phyloP scores from a whole-genome alignment of 2,888 invertebrate species.

The Plusia festucae region DNA sequence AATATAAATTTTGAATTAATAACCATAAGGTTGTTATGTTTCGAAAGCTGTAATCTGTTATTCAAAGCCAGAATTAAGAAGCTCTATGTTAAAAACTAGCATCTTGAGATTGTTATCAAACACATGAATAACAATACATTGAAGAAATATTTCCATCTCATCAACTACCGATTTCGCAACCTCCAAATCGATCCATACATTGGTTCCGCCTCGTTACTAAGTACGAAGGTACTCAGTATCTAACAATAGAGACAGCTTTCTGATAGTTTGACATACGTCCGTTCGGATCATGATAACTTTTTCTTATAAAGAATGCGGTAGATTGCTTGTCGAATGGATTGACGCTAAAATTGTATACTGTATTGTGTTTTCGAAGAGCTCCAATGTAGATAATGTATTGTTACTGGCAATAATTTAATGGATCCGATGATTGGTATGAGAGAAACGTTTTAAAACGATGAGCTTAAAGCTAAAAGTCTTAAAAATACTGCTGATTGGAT shows the following conservation, averaged over 20 bases:
- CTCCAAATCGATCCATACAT: conserved; percentile 43
- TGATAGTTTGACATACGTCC: conserved; percentile 49
- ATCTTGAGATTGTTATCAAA: not conserved
- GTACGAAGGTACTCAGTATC: conserved; percentile 47
- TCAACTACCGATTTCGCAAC: conserved; percentile 43
- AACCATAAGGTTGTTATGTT: no score
- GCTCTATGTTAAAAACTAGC: no score
- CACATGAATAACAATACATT: not conserved
- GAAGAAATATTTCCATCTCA: conserved; percentile 5
- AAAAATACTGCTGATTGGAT: conserved; percentile 14
- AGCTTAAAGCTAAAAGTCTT: conserved; percentile 38
- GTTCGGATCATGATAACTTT: conserved; percentile 58
- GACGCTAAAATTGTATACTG: conserved; percentile 58
- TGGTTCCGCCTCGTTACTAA: conserved; percentile 57
- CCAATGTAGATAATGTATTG: conserved; percentile 42
- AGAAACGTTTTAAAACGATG: conserved; percentile 28
- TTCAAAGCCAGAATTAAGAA: no score
- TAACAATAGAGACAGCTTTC: conserved; percentile 55
- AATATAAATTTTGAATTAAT: no score
- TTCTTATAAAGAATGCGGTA: conserved; percentile 55
- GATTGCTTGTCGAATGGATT: conserved; percentile 58
- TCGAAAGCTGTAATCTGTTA: no score
- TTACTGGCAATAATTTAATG: conserved; percentile 45
- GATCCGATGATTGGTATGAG: conserved; percentile 39
- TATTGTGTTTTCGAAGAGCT: conserved; percentile 46